These are phyloP conservation scores for Notoglanidium macrostoma DNA, from an alignment of 2,797 vertebrate species.

Conservation along the genomic window DNA sequence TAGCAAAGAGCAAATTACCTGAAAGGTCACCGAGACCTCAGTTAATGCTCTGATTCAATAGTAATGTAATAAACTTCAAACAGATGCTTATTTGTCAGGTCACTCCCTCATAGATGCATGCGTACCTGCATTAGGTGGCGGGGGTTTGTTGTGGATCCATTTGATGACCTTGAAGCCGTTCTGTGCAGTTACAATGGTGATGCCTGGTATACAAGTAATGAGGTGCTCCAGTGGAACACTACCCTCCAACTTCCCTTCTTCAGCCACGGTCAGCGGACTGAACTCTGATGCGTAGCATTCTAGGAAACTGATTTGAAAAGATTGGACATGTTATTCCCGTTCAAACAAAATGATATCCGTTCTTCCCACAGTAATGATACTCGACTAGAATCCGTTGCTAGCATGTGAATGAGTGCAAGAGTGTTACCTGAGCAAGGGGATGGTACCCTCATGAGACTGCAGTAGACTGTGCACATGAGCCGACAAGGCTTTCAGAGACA, in stretches of 20 bases:
- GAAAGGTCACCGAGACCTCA: not conserved
- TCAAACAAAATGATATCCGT: not conserved
- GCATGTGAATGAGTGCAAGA: not conserved
- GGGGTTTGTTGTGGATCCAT: constrained; percentile 97
- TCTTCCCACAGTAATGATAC: not conserved
- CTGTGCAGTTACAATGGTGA: constrained; percentile 91
- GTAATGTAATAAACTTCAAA: not conserved
- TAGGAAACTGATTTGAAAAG: constrained; percentile 79
- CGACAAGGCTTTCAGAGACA: constrained; percentile 87
- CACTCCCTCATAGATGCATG: not conserved
- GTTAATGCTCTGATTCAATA: not conserved
- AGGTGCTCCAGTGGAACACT: constrained; percentile 94
- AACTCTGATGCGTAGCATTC: constrained; percentile 93
- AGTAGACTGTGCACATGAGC: constrained; percentile 92
- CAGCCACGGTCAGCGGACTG: constrained; percentile 76
- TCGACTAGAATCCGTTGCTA: not conserved
- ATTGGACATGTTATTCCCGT: not conserved
- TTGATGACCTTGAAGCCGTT: constrained; percentile 97
- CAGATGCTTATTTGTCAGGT: not conserved
- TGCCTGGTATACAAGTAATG: constrained; percentile 92
- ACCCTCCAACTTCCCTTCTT: constrained; percentile 78
- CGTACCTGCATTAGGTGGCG: constrained; percentile 84
- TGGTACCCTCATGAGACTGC: constrained; percentile 91
- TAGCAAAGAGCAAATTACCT: not conserved
- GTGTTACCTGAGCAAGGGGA: constrained; percentile 89